Percentiles rank a stretch among this genome's conserved stretches.
Conservation (phyloP, 2,113 vertebrate genomes). For the Passer domesticus region DNA sequence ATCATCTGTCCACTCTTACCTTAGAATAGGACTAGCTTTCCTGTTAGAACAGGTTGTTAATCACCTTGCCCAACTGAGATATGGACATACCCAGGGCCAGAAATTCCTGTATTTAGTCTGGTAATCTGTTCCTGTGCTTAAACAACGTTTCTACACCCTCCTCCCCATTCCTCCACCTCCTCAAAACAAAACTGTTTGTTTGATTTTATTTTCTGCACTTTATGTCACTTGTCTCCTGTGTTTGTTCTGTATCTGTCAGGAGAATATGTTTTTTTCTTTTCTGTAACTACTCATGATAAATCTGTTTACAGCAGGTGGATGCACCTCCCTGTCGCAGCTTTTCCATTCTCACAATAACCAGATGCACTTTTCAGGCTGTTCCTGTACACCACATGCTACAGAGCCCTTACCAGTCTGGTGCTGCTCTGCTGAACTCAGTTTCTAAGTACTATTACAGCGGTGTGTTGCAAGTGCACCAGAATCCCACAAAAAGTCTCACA, state of each 20-base stretch:
- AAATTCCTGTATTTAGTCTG: not conserved
- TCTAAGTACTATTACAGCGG: not conserved
- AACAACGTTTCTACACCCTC: not conserved
- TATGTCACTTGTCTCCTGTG: not conserved
- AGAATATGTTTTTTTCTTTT: not conserved
- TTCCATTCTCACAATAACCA: not conserved
- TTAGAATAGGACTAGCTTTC: not conserved
- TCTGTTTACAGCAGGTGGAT: not conserved
- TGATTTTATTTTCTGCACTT: not conserved
- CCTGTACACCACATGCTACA: not conserved
- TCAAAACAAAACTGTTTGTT: not conserved
- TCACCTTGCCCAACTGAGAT: not conserved
- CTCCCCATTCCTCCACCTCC: no score
- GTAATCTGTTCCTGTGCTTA: not conserved
- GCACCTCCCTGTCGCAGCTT: accelerated
- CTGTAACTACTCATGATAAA: not conserved
- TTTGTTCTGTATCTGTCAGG: not conserved
- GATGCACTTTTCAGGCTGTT: not conserved
- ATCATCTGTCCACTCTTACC: accelerated
- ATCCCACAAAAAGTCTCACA: not conserved
- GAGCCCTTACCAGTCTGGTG: not conserved
- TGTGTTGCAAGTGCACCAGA: not conserved
- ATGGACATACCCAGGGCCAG: accelerated
- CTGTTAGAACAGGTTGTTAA: not conserved
- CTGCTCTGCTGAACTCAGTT: not conserved